Conservation (phyloP, 2,113 vertebrate genomes). For the Lontra canadensis region DNA sequence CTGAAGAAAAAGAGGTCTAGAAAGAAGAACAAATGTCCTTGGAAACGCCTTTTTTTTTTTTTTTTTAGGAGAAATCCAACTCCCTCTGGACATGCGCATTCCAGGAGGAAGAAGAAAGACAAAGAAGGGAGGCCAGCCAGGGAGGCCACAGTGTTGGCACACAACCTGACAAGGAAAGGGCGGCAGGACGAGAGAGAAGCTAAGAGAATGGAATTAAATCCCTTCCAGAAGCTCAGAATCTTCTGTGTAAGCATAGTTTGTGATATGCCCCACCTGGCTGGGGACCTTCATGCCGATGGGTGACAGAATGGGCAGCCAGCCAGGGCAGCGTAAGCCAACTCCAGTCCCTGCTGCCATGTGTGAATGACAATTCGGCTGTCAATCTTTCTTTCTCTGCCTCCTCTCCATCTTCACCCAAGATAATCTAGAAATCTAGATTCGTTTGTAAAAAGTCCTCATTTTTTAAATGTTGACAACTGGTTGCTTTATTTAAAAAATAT, state of each 20-base stretch:
- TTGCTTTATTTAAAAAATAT: not conserved
- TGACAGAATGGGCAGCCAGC: not conserved
- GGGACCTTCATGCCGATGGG: too few relatives aligned
- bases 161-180: not conserved
- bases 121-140: fast-evolving
- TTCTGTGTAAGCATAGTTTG: not conserved
- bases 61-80: not conserved
- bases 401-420: not conserved
- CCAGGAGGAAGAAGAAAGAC: not conserved
- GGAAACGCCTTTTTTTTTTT: not conserved
- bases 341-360: not conserved
- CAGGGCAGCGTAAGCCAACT: not conserved
- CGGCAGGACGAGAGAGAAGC: not conserved
- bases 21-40: not conserved
- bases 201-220: not conserved
- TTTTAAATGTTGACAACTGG: not conserved
- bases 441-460: not conserved
- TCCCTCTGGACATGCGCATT: not conserved
- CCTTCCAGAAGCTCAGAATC: not conserved
- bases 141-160: not conserved
- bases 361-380: not conserved
- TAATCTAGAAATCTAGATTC: not conserved
- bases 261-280: not conserved
- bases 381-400: not conserved
- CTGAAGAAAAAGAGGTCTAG: not conserved